These are phyloP conservation scores for Cariama cristata DNA, from an alignment of 2,113 vertebrate genomes.

Conservation along the genomic window DNA sequence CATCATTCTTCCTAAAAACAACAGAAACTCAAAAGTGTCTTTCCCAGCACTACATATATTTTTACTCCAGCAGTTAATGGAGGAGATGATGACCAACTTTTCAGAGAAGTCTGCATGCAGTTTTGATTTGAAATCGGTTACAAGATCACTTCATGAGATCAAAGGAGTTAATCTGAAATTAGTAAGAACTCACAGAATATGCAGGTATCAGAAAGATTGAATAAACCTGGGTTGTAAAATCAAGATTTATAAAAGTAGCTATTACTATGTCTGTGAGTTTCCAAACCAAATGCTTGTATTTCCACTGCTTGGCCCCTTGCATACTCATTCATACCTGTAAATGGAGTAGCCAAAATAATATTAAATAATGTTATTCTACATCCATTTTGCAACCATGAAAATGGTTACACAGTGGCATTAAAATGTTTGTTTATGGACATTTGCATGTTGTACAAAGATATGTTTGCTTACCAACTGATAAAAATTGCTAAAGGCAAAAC, in stretches of 20 bases:
- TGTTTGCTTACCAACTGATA: not conserved
- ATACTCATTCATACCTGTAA: not conserved
- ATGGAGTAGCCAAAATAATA: not conserved
- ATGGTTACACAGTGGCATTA: not conserved
- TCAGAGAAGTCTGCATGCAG: not conserved
- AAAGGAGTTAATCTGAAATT: not conserved
- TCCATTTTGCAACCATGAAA: not conserved
- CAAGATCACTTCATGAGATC: not conserved
- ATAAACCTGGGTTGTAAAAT: not conserved
- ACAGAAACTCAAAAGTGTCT: not conserved
- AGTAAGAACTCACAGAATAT: not conserved
- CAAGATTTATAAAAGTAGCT: not conserved
- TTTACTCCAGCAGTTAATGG: not conserved
- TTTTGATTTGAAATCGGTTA: not conserved
- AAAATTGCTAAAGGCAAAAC: not conserved
- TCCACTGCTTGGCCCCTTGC: not conserved
- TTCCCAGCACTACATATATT: not conserved
- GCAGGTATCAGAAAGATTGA: not conserved
- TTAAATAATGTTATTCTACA: not conserved
- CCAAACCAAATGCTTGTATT: not conserved
- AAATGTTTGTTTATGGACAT: not conserved
- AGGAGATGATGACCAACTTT: not conserved
- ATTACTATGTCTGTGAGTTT: not conserved
- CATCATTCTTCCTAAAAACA: not conserved
- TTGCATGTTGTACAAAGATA: not conserved